These are phyloP conservation scores for Gymnodraco acuticeps DNA, from an alignment of 2,797 vertebrate genomes.

Conservation along the genomic window DNA sequence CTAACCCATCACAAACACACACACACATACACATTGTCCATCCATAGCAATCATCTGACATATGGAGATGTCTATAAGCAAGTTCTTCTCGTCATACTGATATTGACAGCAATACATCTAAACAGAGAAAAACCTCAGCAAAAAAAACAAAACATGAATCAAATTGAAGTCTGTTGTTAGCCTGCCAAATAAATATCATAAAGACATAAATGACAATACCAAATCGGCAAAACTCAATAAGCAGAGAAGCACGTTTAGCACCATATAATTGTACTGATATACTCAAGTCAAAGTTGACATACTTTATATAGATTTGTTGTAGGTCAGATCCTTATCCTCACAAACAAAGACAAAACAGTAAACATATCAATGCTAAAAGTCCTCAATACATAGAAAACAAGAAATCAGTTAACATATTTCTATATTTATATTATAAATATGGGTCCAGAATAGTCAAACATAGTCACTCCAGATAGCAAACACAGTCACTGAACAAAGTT, in stretches of 20 bases:
- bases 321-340: neutral
- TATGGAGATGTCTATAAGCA: slow-evolving; percentile 65
- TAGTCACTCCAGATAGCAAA: too few species aligned
- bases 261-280: neutral
- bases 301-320: neutral
- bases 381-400: slow-evolving; percentile 6
- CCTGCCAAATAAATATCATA: slow-evolving; percentile 25
- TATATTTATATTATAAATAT: too few species aligned
- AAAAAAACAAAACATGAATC: slow-evolving; percentile 29
- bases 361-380: neutral
- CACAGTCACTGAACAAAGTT: neutral
- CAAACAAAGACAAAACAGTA: neutral
- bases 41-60: slow-evolving; percentile 57
- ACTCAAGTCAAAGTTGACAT: neutral
- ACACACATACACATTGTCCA: slow-evolving; percentile 38
- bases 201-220: slow-evolving; percentile 26
- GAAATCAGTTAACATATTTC: too few species aligned
- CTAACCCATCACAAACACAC: slow-evolving; percentile 55
- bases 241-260: too few species aligned
- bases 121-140: slow-evolving; percentile 34
- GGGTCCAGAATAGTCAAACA: too few species aligned
- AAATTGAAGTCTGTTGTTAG: slow-evolving; percentile 23
- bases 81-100: slow-evolving; percentile 40
- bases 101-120: slow-evolving; percentile 56
- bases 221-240: slow-evolving; percentile 12